Evolutionary conservation across 2,797 vertebrate species (phyloP), one percentile per base, ranked within the genome.

Genomic region (Chiroxiphia lanceolata): DNA sequence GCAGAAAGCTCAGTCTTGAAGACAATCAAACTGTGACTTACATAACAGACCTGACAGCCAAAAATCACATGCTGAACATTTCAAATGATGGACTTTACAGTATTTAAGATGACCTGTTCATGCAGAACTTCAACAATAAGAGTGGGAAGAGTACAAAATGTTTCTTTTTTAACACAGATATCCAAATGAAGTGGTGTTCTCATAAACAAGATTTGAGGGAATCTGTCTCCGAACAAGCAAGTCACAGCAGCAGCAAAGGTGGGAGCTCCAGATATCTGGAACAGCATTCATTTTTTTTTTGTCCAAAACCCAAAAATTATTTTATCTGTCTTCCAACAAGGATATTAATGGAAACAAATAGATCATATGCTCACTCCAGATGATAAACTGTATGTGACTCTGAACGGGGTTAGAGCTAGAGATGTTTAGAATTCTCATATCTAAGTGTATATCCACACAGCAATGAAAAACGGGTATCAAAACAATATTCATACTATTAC

Each of bases 1-100:
- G 94, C 80, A 95, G 93, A 96, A 95, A 97, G 92, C 77, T 96
- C 51, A 90, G 3, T 69, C 64, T 87, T 85, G 27, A 38, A 92
- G 88, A 93, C 94, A 97, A 68, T 83, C 82, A 79, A 81, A 92
- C 40, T 74, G 45, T 78, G 82, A 90, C 87, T 92, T 90, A 69
- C 27, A 7, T 95, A 96, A 96, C 72, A 96, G 65, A 88, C 20
- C 44, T 33, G 18, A 63, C 40, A 91, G 94, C 87, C 94, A 96
- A 89, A 91, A 91, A 78, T 69, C 80, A 76, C 67, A 92, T 63
- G 65, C 53, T 48, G 72, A 91, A 81, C 33, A 47, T 78, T 69
- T 93, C 69, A 69, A 86, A 60, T 11, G 21, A 81, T 75, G 67
- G 26, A 53, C 50, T 47, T 42, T 3, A 0, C 65, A 50, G 45